Evolutionary conservation across 2,888 invertebrate species (phyloP).

Genomic region (Tenthredo amoena): DNA sequence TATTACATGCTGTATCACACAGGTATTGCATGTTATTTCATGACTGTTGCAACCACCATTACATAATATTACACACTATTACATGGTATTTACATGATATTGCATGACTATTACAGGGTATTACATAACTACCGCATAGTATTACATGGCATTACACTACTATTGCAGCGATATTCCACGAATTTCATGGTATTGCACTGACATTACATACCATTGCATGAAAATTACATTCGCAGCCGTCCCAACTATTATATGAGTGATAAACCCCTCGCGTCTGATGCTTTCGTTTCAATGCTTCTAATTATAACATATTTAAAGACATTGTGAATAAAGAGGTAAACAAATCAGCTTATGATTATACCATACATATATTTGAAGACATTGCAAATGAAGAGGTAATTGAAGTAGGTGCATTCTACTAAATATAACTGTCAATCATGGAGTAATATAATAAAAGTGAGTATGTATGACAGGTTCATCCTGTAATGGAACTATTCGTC

Average conservation of each 20-base stretch:
- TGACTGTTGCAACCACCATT: conserved; percentile 8
- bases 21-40: conserved; percentile 13
- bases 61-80: conserved; percentile 15
- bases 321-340: too few relatives aligned
- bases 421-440: too few relatives aligned
- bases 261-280: conserved; percentile 30
- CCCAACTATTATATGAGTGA: conserved; percentile 35
- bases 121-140: neutral
- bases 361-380: too few relatives aligned
- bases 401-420: too few relatives aligned
- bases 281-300: too few relatives aligned
- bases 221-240: neutral
- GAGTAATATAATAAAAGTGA: too few relatives aligned
- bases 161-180: neutral
- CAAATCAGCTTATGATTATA: too few relatives aligned
- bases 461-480: too few relatives aligned
- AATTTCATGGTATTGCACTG: too few relatives aligned
- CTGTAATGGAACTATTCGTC: too few relatives aligned
- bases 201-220: conserved; percentile 12
- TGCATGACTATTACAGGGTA: conserved; percentile 4
- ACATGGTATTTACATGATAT: neutral
- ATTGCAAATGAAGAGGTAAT: too few relatives aligned
- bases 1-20: conserved; percentile 1
- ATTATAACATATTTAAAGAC: too few relatives aligned
- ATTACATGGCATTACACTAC: conserved; percentile 4